phyloP scores from a whole-genome alignment of 2,113 vertebrate genomes.

The Meles meles region DNA sequence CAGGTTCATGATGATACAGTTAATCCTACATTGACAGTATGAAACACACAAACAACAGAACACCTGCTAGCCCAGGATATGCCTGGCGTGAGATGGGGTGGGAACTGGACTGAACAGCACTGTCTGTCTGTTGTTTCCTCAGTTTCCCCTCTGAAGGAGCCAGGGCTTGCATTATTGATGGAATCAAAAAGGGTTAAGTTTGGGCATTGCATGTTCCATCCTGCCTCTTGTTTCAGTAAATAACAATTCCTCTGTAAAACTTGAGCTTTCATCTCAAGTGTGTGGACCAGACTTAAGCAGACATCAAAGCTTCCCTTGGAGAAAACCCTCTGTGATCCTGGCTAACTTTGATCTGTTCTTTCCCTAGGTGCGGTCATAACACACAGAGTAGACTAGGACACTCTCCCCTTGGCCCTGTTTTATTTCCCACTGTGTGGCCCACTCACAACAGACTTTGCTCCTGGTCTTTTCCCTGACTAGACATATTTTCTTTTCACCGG shows the following conservation, averaged over 20 bases:
- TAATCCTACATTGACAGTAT: neutral
- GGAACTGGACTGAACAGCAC: neutral
- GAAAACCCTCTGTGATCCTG: neutral
- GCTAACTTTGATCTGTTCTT: neutral
- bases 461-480: neutral
- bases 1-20: neutral
- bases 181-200: neutral
- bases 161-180: conserved; percentile 17
- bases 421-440: neutral
- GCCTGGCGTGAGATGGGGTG: too few relatives aligned
- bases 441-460: conserved; percentile 24
- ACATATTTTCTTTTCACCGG: neutral
- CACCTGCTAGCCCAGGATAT: neutral
- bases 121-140: neutral
- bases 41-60: neutral
- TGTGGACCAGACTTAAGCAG: conserved; percentile 33
- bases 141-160: neutral
- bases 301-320: neutral
- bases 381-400: neutral
- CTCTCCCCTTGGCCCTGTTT: neutral
- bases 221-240: conserved; percentile 11
- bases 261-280: conserved; percentile 40
- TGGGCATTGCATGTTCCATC: neutral
- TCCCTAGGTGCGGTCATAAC: neutral
- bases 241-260: neutral